Conservation (phyloP, 2,888 invertebrate genomes). For the Machimus atricapillus region DNA sequence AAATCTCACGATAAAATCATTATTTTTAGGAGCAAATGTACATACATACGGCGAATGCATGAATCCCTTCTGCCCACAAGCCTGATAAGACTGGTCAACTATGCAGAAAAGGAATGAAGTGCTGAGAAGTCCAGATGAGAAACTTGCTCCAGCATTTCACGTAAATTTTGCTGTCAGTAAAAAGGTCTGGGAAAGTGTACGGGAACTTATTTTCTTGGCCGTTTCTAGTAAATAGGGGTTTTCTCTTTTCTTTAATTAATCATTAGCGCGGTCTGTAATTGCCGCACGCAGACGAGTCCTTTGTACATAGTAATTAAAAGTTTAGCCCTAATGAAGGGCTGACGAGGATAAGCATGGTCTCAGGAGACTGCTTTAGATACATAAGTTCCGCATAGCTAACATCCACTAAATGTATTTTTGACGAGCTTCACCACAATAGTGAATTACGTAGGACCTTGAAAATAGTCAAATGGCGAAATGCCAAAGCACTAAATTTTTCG, state of each 20-base stretch:
- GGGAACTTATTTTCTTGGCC: background rate
- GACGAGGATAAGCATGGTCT: background rate
- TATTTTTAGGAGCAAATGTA: background rate
- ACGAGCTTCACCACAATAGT: background rate
- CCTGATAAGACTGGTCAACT: background rate
- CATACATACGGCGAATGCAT: background rate
- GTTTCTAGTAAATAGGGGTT: background rate
- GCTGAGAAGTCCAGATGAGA: background rate
- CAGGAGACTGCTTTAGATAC: background rate
- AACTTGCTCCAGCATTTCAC: background rate
- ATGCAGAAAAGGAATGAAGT: background rate
- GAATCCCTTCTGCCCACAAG: background rate
- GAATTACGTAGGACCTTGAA: background rate
- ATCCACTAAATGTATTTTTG: background rate
- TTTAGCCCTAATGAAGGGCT: background rate
- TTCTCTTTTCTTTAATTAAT: background rate
- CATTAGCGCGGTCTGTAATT: background rate
- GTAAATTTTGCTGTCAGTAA: background rate
- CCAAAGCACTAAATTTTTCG: background rate
- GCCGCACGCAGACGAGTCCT: background rate
- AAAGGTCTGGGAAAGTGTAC: background rate
- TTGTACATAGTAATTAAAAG: background rate
- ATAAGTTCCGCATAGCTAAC: background rate
- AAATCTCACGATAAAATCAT: background rate
- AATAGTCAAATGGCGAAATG: background rate